phyloP scores from a whole-genome alignment of 2,797 vertebrate species.

The Pristis pectinata region DNA sequence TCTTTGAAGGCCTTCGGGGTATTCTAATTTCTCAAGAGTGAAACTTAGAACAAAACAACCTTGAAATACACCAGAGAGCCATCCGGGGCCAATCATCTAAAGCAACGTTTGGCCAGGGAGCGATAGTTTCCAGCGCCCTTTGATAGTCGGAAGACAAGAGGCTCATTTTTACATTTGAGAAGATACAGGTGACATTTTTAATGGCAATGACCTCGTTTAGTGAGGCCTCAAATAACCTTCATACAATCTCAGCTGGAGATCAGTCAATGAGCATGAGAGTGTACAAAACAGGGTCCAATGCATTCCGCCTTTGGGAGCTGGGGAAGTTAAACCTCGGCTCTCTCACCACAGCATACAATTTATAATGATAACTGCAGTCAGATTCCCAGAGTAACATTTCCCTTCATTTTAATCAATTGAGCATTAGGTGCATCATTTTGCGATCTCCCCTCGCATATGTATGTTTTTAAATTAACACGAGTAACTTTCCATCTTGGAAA shows the following conservation, averaged over 20 bases:
- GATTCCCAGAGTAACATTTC: neutral
- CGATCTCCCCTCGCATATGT: neutral
- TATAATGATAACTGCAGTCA: neutral
- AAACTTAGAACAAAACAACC: neutral
- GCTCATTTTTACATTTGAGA: neutral
- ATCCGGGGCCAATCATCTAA: neutral
- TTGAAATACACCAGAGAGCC: constrained; percentile 27
- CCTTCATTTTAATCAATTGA: neutral
- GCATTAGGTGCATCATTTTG: too few relatives aligned
- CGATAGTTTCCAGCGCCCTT: neutral
- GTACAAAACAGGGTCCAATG: neutral
- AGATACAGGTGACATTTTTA: constrained; percentile 15
- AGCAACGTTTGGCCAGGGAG: constrained; percentile 11
- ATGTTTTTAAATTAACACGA: neutral
- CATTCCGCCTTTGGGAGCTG: neutral
- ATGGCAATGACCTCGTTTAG: neutral
- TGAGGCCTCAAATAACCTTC: neutral
- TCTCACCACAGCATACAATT: neutral
- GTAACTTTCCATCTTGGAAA: neutral
- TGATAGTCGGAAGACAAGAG: constrained; percentile 1
- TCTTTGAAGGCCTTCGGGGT: constrained; percentile 19
- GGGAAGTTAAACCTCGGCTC: neutral
- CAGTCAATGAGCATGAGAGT: neutral
- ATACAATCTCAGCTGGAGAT: neutral
- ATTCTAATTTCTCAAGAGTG: constrained; percentile 11